Percentiles rank a stretch among this genome's conserved stretches.
Conservation (phyloP, 2,797 vertebrate genomes). For the Naso thynnoides region DNA sequence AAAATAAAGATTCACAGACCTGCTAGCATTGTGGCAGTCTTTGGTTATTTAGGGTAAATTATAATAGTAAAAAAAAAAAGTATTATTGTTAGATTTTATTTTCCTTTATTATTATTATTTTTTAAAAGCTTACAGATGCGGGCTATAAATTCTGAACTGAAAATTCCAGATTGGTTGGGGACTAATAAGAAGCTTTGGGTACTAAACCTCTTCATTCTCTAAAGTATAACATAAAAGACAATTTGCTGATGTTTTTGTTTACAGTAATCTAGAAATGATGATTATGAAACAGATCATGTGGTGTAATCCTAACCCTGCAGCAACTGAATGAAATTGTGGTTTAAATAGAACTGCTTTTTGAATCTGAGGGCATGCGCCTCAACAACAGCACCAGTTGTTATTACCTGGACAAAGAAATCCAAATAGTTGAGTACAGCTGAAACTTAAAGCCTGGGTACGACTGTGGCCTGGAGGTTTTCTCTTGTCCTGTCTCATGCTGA, state of each 20-base stretch:
- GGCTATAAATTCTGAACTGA: no score
- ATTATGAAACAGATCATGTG: background rate
- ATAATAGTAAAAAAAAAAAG: no score
- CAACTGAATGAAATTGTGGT: background rate
- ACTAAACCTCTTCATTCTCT: background rate
- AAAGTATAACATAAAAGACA: background rate
- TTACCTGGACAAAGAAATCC: background rate
- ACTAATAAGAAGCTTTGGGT: background rate
- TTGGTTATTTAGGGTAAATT: no score
- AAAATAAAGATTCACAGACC: no score
- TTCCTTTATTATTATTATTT: no score
- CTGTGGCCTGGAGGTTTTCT: background rate
- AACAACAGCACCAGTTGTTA: background rate
- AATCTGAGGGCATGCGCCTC: background rate
- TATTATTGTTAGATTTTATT: no score
- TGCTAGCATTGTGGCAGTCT: no score
- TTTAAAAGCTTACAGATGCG: no score
- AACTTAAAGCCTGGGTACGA: background rate
- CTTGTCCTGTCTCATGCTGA: background rate
- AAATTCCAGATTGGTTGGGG: no score
- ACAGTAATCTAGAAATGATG: background rate
- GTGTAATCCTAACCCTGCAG: background rate
- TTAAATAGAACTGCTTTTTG: background rate
- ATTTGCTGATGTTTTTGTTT: background rate
- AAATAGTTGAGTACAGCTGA: background rate